Conservation (phyloP, 2,113 vertebrate species). For the Sceloporus tristichus region DNA sequence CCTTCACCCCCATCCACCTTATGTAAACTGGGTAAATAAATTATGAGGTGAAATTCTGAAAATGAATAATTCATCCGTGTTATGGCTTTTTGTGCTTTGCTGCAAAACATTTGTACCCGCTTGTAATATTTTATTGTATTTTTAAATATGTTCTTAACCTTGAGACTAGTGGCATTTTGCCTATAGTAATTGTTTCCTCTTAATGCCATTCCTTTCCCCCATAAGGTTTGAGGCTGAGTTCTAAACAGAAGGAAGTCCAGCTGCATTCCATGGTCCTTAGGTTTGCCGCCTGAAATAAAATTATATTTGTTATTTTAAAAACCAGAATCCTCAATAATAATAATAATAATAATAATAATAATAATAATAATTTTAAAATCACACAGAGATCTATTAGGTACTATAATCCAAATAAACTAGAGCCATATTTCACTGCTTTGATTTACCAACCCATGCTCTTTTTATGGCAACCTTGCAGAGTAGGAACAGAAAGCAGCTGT, state of each 20-base stretch:
- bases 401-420: conserved; percentile 33
- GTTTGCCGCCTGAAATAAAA: conserved; percentile 54
- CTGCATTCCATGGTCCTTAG: background rate
- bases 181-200: conserved; percentile 61
- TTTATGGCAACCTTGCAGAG: background rate
- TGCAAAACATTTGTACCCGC: conserved; percentile 49
- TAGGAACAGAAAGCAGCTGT: background rate
- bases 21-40: background rate
- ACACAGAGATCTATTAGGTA: conserved; percentile 53
- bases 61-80: conserved; percentile 59
- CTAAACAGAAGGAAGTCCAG: background rate
- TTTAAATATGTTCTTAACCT: conserved; percentile 70
- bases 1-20: conserved; percentile 28
- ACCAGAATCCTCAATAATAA: conserved; percentile 56
- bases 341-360: too few species aligned
- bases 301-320: conserved; percentile 55
- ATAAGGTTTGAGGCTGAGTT: conserved; percentile 31
- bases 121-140: conserved; percentile 63
- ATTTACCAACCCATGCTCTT: conserved; percentile 28
- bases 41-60: conserved; percentile 49
- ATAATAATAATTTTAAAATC: background rate
- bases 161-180: conserved; percentile 48
- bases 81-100: conserved; percentile 50
- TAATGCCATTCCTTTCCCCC: conserved; percentile 46
- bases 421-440: conserved; percentile 48